These are phyloP conservation scores for Miichthys miiuy DNA, from an alignment of 2,797 vertebrate genomes.

Conservation along the genomic window DNA sequence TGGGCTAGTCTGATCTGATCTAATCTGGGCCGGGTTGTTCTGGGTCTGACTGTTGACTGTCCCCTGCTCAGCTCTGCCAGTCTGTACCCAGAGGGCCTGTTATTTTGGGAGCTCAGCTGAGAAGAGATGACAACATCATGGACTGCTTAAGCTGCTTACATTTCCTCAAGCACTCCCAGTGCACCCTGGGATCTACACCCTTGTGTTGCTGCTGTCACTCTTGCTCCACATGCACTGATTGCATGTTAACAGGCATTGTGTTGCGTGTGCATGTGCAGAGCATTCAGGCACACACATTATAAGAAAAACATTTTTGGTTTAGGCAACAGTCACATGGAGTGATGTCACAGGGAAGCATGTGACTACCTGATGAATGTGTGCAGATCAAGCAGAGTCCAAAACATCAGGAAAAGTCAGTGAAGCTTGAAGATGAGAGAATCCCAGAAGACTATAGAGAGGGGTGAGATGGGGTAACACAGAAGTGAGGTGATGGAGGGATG, in stretches of 20 bases:
- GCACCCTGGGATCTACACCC: slow-evolving; percentile 73
- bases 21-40: slow-evolving; percentile 79
- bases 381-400: slow-evolving; percentile 21
- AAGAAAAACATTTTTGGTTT: slow-evolving; percentile 11
- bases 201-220: slow-evolving; percentile 52
- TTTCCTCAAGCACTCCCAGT: slow-evolving; percentile 78
- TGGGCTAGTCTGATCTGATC: slow-evolving; percentile 70
- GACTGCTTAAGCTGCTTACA: slow-evolving; percentile 82
- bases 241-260: slow-evolving; percentile 39
- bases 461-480: slow-evolving; percentile 11
- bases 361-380: slow-evolving; percentile 38
- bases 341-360: slow-evolving; percentile 34
- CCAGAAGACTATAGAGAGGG: slow-evolving; percentile 9
- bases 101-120: slow-evolving; percentile 85
- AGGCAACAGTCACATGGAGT: not conserved
- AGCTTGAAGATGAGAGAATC: slow-evolving; percentile 46
- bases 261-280: not conserved
- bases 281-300: slow-evolving; percentile 5
- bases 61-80: slow-evolving; percentile 73
- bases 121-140: slow-evolving; percentile 83
- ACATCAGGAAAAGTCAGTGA: slow-evolving; percentile 34
- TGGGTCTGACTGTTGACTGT: slow-evolving; percentile 77
- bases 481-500: slow-evolving; percentile 1
- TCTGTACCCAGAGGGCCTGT: slow-evolving; percentile 78
- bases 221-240: slow-evolving; percentile 47